Conservation (phyloP, 2,113 vertebrate genomes). For the Clarias macrocephalus region DNA sequence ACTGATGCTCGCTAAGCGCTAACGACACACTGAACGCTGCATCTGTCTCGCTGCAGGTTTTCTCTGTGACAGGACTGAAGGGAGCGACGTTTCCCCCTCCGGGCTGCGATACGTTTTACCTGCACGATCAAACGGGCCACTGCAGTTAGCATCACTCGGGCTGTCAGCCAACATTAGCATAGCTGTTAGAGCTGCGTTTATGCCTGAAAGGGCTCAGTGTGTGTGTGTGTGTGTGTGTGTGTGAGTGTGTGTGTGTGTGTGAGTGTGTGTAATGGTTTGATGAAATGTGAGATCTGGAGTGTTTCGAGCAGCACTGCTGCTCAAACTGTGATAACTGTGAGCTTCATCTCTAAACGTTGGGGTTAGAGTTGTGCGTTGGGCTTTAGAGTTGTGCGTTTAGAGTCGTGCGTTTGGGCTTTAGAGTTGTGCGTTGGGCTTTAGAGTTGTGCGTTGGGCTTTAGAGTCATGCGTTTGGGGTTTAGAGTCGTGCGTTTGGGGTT, state of each 20-base stretch:
- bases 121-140: slow-evolving; percentile 63
- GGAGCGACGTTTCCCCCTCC: slow-evolving; percentile 49
- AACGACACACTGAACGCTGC: slow-evolving; percentile 23
- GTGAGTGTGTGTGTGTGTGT: background rate
- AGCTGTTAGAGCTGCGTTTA: slow-evolving; percentile 55
- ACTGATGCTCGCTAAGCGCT: slow-evolving; percentile 17
- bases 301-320: background rate
- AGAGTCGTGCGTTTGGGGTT: no score
- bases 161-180: slow-evolving; percentile 59
- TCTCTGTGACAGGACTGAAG: slow-evolving; percentile 49
- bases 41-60: slow-evolving; percentile 16
- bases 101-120: slow-evolving; percentile 49
- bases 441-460: no score
- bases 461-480: no score
- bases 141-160: slow-evolving; percentile 58
- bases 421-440: no score
- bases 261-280: background rate
- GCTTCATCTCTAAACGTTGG: background rate
- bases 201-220: background rate
- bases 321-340: background rate
- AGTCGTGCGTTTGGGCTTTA: no score
- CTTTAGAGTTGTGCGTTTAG: no score
- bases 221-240: background rate
- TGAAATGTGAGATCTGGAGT: background rate
- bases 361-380: no score